Percentiles rank a stretch among this genome's conserved stretches.
phyloP scores from a whole-genome alignment of 2,888 invertebrate genomes.

The Microplitis manilae region DNA sequence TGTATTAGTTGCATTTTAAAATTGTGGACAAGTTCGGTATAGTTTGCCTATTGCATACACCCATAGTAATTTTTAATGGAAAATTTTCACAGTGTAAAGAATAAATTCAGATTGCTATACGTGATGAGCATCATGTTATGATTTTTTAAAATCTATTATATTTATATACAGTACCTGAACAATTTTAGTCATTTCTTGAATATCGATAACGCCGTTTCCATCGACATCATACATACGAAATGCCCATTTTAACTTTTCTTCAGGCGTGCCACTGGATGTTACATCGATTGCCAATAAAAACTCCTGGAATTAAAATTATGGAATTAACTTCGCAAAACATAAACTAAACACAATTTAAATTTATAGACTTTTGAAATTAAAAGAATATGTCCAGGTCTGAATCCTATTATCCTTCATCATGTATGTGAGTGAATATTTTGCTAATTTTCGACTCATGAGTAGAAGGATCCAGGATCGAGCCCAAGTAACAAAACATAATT shows the following conservation, averaged over 20 bases:
- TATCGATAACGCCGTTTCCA: constrained; percentile 97
- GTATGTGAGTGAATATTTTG: too few relatives aligned
- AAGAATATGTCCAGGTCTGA: too few relatives aligned
- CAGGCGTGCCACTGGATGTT: constrained; percentile 96
- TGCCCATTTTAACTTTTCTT: constrained; percentile 98
- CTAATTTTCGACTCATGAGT: too few relatives aligned
- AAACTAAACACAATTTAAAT: not conserved
- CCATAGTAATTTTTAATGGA: too few relatives aligned
- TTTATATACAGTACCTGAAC: constrained; percentile 83
- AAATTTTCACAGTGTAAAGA: not conserved
- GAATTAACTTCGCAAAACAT: not conserved
- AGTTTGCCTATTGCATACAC: too few relatives aligned
- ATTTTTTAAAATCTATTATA: not conserved
- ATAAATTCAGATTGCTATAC: not conserved
- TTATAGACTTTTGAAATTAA: too few relatives aligned
- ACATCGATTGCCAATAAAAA: constrained; percentile 98
- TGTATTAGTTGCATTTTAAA: too few relatives aligned
- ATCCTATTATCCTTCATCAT: too few relatives aligned
- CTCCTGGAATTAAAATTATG: constrained; percentile 77
- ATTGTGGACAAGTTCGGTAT: too few relatives aligned
- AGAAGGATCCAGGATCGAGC: too few relatives aligned
- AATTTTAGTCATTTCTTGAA: constrained; percentile 99
- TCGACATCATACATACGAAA: constrained; percentile 99
- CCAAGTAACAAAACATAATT: too few relatives aligned
- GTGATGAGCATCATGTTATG: not conserved